Evolutionary conservation across 2,888 invertebrate species (phyloP).

Genomic region (Augiades crinisus): DNA sequence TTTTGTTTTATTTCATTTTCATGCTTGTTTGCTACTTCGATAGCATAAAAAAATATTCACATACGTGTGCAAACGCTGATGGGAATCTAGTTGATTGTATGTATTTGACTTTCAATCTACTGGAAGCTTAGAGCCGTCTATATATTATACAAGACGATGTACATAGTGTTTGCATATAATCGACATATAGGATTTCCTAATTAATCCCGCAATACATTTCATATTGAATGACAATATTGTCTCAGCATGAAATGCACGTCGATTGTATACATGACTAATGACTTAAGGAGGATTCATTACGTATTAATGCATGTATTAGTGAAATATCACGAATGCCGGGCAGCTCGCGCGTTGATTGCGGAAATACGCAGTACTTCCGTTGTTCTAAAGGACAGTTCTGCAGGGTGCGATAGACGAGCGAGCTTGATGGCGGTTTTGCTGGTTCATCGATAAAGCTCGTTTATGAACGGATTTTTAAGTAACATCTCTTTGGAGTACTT

Average conservation of each 20-base stretch:
- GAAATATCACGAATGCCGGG: conserved; percentile 18
- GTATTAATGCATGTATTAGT: conserved; percentile 20
- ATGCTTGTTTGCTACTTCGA: too few relatives aligned
- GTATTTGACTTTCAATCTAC: neutral
- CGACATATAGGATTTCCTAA: conserved; percentile 27
- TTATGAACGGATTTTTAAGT: too few relatives aligned
- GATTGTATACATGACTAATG: conserved; percentile 39
- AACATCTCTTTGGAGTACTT: too few relatives aligned
- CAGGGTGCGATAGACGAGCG: too few relatives aligned
- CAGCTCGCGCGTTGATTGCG: neutral
- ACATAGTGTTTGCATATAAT: conserved; percentile 5
- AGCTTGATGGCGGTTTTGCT: too few relatives aligned
- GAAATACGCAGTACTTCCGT: too few relatives aligned
- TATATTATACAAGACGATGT: neutral
- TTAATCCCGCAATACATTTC: conserved; percentile 35
- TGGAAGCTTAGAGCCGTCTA: neutral
- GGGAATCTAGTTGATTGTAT: too few relatives aligned
- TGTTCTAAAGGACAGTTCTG: too few relatives aligned
- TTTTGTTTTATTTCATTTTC: too few relatives aligned
- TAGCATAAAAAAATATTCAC: too few relatives aligned
- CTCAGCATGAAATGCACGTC: conserved; percentile 35
- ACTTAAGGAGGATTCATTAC: conserved; percentile 28
- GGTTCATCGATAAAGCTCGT: too few relatives aligned
- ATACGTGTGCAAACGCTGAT: too few relatives aligned
- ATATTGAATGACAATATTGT: conserved; percentile 37